Percentiles rank a stretch among this genome's conserved stretches.
phyloP scores from a whole-genome alignment of 2,113 vertebrate genomes.

The Neotoma lepida region DNA sequence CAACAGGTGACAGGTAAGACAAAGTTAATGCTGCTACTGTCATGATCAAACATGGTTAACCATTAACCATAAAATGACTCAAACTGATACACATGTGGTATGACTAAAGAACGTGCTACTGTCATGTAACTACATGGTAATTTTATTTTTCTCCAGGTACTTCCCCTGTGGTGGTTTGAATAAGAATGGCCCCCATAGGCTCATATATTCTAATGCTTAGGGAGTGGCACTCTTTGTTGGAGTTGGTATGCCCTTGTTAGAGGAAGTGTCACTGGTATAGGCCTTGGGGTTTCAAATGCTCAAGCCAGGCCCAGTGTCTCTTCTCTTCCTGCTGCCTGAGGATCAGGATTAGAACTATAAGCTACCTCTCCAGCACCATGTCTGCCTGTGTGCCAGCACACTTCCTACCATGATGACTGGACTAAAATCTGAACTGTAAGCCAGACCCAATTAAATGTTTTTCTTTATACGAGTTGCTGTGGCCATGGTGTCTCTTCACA shows the following conservation, averaged over 20 bases:
- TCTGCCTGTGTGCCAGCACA: not conserved
- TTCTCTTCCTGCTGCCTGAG: not conserved
- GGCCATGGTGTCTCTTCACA: not conserved
- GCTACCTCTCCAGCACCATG: not conserved
- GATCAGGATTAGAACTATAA: not conserved
- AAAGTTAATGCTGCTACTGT: not conserved
- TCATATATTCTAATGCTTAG: not conserved
- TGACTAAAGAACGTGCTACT: not conserved
- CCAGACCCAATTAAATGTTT: not conserved
- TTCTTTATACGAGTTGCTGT: not conserved
- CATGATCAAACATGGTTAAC: not conserved
- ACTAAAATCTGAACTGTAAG: not conserved
- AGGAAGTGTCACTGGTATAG: not conserved
- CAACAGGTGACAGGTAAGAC: not conserved
- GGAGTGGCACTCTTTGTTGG: not conserved
- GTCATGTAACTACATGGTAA: not conserved
- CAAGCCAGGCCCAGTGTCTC: not conserved
- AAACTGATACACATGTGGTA: not conserved
- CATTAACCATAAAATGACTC: not conserved
- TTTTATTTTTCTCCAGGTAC: not conserved
- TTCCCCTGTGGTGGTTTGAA: not conserved
- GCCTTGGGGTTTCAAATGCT: not conserved
- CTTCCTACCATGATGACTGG: not conserved
- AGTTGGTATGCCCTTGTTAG: not conserved
- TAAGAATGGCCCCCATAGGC: not conserved